A percentile compares a stretch with the other conserved stretches of the same genome.
These are phyloP conservation scores for Hesperia comma DNA, from an alignment of 2,888 invertebrate genomes.

Conservation along the genomic window DNA sequence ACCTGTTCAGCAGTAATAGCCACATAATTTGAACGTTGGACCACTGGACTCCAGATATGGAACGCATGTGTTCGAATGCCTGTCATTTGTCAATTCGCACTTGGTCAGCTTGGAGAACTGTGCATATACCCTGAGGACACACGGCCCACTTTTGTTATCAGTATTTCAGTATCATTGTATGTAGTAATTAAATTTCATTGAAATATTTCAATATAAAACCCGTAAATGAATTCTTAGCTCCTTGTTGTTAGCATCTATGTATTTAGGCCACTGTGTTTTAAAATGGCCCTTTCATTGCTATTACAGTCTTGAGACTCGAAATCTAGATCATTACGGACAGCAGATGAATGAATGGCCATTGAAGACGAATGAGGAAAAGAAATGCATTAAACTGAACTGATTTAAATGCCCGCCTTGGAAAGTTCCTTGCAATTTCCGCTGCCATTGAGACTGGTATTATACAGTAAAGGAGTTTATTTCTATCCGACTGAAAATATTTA, in stretches of 20 bases:
- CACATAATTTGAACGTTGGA: too few relatives aligned
- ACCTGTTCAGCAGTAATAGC: too few relatives aligned
- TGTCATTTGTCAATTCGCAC: too few relatives aligned
- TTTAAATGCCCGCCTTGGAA: conserved; percentile 32
- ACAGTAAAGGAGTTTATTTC: neutral
- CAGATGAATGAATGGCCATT: conserved; percentile 31
- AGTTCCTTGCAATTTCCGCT: conserved; percentile 33
- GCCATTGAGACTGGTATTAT: conserved; percentile 6
- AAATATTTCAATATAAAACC: too few relatives aligned
- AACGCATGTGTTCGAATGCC: too few relatives aligned
- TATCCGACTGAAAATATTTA: neutral
- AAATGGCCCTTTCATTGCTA: conserved; percentile 2
- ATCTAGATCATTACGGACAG: conserved; percentile 21
- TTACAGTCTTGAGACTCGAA: conserved; percentile 14
- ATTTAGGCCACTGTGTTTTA: neutral
- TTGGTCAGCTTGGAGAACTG: too few relatives aligned
- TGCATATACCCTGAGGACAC: too few relatives aligned
- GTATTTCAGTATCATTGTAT: too few relatives aligned
- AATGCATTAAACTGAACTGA: conserved; percentile 33
- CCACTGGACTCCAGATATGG: too few relatives aligned
- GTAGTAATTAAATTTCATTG: too few relatives aligned
- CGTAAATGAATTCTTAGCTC: neutral
- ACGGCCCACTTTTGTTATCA: too few relatives aligned
- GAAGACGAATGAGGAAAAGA: conserved; percentile 32
- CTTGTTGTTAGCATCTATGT: neutral